phyloP scores from a whole-genome alignment of 35 echinoderm and acorn worm species.

The Ophiothrix spiculata region DNA sequence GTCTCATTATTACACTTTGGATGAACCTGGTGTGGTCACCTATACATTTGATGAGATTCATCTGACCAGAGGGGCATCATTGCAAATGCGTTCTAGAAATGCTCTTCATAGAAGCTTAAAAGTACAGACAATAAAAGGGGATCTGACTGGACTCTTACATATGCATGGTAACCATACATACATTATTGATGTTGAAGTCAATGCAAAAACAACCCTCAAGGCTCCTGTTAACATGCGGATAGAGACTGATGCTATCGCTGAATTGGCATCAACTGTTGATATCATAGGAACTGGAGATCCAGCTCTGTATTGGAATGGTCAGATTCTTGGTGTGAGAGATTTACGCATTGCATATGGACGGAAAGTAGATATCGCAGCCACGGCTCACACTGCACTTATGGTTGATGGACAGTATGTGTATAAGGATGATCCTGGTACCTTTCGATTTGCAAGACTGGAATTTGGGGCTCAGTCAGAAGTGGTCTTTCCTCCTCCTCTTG shows the following conservation, averaged over 20 bases:
- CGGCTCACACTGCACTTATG: slow-evolving; percentile 76
- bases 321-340: slow-evolving; percentile 68
- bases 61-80: slow-evolving; percentile 56
- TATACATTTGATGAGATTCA: slow-evolving; percentile 80
- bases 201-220: slow-evolving; percentile 61
- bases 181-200: slow-evolving; percentile 58
- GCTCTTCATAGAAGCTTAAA: slow-evolving; percentile 6
- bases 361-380: slow-evolving; percentile 43
- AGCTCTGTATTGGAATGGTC: slow-evolving; percentile 77
- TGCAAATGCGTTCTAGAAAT: slow-evolving; percentile 63
- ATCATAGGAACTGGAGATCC: slow-evolving; percentile 66
- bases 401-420: slow-evolving; percentile 57
- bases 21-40: slow-evolving; percentile 21
- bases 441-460: slow-evolving; percentile 81
- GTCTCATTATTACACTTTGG: slow-evolving; percentile 69
- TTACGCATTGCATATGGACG: slow-evolving; percentile 61
- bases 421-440: slow-evolving; percentile 79
- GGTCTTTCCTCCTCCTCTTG: slow-evolving; percentile 76
- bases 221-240: slow-evolving; percentile 70
- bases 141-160: slow-evolving; percentile 70
- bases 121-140: slow-evolving; percentile 53
- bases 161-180: slow-evolving; percentile 72
- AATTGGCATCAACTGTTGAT: slow-evolving; percentile 77
- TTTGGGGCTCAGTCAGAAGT: slow-evolving; percentile 73
- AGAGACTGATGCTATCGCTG: slow-evolving; percentile 63